Base-by-base conservation (phyloP, 2,797 vertebrate species). In the Rallus crepitans region DNA sequence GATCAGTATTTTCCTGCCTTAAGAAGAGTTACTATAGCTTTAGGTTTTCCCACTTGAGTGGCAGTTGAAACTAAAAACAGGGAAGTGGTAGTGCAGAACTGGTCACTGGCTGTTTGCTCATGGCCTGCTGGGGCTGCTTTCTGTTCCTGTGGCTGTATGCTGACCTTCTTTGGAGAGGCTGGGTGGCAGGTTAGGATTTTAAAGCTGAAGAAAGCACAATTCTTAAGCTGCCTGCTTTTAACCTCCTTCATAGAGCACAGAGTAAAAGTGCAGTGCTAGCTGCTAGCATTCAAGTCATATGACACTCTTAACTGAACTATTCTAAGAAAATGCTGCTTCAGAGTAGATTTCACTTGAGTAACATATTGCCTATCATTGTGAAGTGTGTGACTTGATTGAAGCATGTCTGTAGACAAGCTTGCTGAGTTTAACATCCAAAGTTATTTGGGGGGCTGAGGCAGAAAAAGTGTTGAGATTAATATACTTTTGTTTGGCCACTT, bases 1-100 rank as follows among this genome's bases (percentile, higher is more conserved):
- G 6, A 15, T 85, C 1, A 2, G 39, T 73, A 6, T 47, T 77
- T 89, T 68, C 18, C 7, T 64, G 68, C 10, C 42, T 60, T 52
- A 69, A 45, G 31, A 24, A 42, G 15, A 69, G 27, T 11, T 72
- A 11, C 27, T 52, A 23, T 76, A 5, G 52, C 35, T 80, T 42
- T 52, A 79, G 16, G 3, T 84, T 1, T 84, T 79, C 8, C 89
- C 25, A 45, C 0, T 0, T 50, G 23, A 86, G 3, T 19, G 78
- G 83, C 13, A 55, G 9, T 23, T 89, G 55, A 69, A 88, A 78
- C 19, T n/a, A 31, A 45, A 85, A 94, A 71, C 1, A 16, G 69
- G 72, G 82, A 95, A 93, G 88, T 87, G 21, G 3, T 71, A 65
- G 52, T 6, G 14, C 24, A 71, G 37, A 82, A 52, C 39, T 81